Evolutionary conservation across 1,140 invertebrate species (phyloP).

Genomic region (Drosophila triauraria): DNA sequence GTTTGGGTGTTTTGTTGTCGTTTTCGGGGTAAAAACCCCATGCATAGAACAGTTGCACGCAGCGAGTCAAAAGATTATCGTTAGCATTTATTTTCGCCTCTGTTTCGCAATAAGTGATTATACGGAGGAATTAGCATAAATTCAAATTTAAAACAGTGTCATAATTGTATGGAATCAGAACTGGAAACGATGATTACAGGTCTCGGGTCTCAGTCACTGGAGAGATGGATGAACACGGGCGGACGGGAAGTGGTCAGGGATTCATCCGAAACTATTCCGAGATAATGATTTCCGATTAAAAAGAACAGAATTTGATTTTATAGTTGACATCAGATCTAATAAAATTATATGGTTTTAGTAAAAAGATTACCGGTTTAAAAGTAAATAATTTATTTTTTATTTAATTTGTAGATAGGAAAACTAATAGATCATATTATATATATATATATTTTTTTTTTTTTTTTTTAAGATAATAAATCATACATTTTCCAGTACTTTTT

Average conservation of each 20-base stretch:
- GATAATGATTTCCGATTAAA: not conserved
- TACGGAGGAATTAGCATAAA: slow-evolving; percentile 28
- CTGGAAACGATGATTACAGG: slow-evolving; percentile 38
- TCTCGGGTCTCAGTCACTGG: slow-evolving; percentile 9
- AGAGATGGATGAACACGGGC: slow-evolving; percentile 1
- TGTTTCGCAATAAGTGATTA: slow-evolving; percentile 41
- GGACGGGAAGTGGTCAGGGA: not conserved
- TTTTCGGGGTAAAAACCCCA: slow-evolving; percentile 21
- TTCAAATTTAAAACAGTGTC: slow-evolving; percentile 22
- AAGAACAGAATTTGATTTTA: too few species aligned
- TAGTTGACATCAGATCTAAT: too few species aligned
- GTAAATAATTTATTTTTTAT: too few species aligned
- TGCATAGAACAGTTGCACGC: slow-evolving; percentile 32
- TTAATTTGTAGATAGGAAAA: too few species aligned
- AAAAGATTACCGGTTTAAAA: too few species aligned
- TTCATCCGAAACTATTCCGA: not conserved
- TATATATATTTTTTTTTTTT: too few species aligned
- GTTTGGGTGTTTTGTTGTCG: not conserved
- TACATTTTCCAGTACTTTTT: too few species aligned
- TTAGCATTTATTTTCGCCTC: slow-evolving; percentile 41
- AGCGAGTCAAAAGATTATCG: slow-evolving; percentile 43
- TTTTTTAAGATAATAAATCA: too few species aligned
- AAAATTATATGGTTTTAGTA: too few species aligned
- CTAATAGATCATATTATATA: too few species aligned
- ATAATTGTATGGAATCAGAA: slow-evolving; percentile 27